phyloP scores from a whole-genome alignment of 2,113 vertebrate species.

The Brachypodius melanocephalos region DNA sequence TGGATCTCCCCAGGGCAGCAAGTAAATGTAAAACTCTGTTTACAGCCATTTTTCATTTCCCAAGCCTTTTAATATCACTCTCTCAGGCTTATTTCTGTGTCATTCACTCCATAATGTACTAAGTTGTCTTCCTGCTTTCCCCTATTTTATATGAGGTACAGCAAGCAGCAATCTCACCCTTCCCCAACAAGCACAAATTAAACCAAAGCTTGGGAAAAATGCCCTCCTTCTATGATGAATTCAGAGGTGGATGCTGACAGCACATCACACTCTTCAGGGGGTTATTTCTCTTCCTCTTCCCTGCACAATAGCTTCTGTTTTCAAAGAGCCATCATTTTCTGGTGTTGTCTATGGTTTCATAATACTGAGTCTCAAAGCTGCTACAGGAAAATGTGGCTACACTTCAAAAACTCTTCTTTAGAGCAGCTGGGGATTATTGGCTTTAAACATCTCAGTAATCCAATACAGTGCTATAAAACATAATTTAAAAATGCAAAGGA shows the following conservation, averaged over 20 bases:
- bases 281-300: not conserved
- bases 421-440: conserved; percentile 45
- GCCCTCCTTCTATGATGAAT: not conserved
- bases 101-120: conserved; percentile 30
- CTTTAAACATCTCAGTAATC: conserved; percentile 45
- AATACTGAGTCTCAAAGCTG: not conserved
- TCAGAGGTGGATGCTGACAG: conserved; percentile 11
- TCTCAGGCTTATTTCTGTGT: conserved; percentile 35
- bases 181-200: not conserved
- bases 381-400: not conserved
- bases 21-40: conserved; percentile 53
- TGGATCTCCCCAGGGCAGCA: conserved; percentile 45
- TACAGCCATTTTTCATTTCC: conserved; percentile 55
- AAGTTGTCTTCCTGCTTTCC: conserved; percentile 23
- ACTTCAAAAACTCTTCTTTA: conserved; percentile 29
- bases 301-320: conserved; percentile 1
- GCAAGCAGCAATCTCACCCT: not conserved
- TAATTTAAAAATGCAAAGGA: conserved; percentile 35
- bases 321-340: not conserved
- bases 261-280: not conserved
- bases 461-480: conserved; percentile 32
- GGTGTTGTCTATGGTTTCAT: not conserved
- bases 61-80: conserved; percentile 33
- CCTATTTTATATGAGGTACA: not conserved
- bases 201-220: conserved; percentile 17